Conservation (phyloP, 2,888 invertebrate species). For the Dinocampus coccinellae region DNA sequence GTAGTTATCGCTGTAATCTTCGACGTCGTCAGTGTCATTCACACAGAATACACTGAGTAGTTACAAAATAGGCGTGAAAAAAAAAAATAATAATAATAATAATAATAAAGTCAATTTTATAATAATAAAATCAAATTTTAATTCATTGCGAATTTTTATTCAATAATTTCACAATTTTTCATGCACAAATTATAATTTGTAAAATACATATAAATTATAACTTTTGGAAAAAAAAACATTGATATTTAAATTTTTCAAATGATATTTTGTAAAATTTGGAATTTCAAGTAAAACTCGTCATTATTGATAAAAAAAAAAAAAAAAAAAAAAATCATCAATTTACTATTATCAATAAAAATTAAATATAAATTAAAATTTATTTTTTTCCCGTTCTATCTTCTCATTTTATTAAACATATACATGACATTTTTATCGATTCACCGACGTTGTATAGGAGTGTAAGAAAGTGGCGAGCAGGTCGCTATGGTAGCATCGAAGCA, state of each 20-base stretch:
- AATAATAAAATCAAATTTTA: not conserved
- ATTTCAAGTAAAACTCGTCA: too few relatives aligned
- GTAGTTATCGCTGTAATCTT: not conserved
- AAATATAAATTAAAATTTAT: not conserved
- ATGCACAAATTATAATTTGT: too few relatives aligned
- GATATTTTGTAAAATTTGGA: too few relatives aligned
- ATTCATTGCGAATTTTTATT: not conserved
- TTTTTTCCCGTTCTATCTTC: too few relatives aligned
- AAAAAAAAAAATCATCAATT: not conserved
- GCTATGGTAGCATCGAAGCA: constrained; percentile 23
- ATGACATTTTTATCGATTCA: constrained; percentile 2
- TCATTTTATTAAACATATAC: too few relatives aligned
- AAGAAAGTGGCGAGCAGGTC: constrained; percentile 7
- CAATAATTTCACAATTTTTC: not conserved
- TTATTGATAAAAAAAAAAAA: too few relatives aligned
- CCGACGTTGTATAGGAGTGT: constrained; percentile 12
- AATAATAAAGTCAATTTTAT: not conserved
- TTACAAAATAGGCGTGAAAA: not conserved
- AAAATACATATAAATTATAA: too few relatives aligned
- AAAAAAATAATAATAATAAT: not conserved
- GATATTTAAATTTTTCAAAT: not conserved
- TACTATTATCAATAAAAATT: not conserved
- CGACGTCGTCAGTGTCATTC: too few relatives aligned
- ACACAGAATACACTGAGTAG: too few relatives aligned
- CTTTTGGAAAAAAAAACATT: not conserved